Conservation (phyloP, 2,888 invertebrate genomes). For the Agrochola lota region DNA sequence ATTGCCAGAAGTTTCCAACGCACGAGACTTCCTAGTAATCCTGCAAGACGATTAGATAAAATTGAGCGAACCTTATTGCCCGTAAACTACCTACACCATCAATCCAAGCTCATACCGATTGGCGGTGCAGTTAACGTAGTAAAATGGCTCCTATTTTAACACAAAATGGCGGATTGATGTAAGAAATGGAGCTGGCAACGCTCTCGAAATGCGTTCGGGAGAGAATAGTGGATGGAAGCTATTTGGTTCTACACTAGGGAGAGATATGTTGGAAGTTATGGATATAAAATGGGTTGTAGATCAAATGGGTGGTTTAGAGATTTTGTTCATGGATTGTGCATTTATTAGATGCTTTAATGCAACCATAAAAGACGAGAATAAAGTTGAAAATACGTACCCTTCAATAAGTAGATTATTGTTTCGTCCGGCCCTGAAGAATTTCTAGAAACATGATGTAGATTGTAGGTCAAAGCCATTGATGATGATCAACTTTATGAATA, state of each 20-base stretch:
- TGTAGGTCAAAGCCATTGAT: not conserved
- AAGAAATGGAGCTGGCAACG: conserved; percentile 46
- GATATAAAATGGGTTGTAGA: conserved; percentile 42
- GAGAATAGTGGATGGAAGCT: conserved; percentile 38
- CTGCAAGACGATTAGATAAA: conserved; percentile 43
- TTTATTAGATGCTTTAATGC: not conserved
- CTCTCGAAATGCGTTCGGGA: conserved; percentile 22
- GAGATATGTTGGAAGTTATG: conserved; percentile 37
- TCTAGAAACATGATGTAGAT: not conserved
- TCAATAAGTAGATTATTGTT: not conserved
- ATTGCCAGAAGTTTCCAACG: conserved; percentile 21
- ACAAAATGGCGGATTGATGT: conserved; percentile 57
- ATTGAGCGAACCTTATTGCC: conserved; percentile 45
- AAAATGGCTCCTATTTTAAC: conserved; percentile 50
- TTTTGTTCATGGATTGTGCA: conserved; percentile 17
- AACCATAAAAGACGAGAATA: not conserved
- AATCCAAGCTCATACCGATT: conserved; percentile 44
- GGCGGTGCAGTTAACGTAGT: conserved; percentile 37
- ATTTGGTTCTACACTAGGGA: conserved; percentile 21
- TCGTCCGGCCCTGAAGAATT: not conserved
- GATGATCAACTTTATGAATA: not conserved
- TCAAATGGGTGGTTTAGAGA: conserved; percentile 27
- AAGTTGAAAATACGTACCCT: not conserved
- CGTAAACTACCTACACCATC: conserved; percentile 40
- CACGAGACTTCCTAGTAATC: conserved; percentile 39